Evolutionary conservation across 2,888 invertebrate species (phyloP).

Genomic region (Malachius bipustulatus): DNA sequence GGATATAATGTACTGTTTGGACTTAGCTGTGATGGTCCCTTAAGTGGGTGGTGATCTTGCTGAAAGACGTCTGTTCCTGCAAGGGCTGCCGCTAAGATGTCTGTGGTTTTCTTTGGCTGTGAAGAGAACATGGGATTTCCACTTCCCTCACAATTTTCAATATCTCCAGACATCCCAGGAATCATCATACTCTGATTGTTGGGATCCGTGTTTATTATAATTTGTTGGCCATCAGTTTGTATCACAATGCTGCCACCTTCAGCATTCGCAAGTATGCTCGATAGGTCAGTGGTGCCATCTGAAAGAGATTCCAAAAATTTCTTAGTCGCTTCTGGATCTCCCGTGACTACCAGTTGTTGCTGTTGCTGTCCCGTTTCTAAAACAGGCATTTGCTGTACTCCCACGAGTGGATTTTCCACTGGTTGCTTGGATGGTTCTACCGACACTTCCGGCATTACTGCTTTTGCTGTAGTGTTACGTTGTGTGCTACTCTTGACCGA

Average conservation of each 20-base stretch:
- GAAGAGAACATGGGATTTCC: constrained; percentile 31
- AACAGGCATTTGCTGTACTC: constrained; percentile 11
- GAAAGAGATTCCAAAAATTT: constrained; percentile 35
- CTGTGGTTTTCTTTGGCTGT: constrained; percentile 42
- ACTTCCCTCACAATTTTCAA: constrained; percentile 24
- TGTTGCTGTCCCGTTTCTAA: constrained; percentile 21
- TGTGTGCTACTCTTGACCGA: not conserved
- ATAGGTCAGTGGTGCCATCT: constrained; percentile 35
- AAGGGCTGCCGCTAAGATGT: constrained; percentile 63
- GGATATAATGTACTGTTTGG: constrained; percentile 50
- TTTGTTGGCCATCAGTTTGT: constrained; percentile 39
- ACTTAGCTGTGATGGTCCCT: constrained; percentile 42
- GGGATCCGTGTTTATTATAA: constrained; percentile 34
- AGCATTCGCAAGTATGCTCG: constrained; percentile 33
- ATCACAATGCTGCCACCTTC: constrained; percentile 36
- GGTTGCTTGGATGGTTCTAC: constrained; percentile 18
- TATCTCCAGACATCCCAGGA: constrained; percentile 21
- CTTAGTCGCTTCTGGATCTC: constrained; percentile 35
- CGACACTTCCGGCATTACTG: constrained; percentile 9
- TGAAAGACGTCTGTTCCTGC: constrained; percentile 65
- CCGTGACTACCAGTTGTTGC: constrained; percentile 36
- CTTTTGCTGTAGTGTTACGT: constrained; percentile 9
- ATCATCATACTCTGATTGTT: constrained; percentile 30
- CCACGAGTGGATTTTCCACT: constrained; percentile 19
- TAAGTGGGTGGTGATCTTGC: constrained; percentile 37